Evolutionary conservation across 2,888 invertebrate species (phyloP).

Genomic region (Apomyelois bistriatella): DNA sequence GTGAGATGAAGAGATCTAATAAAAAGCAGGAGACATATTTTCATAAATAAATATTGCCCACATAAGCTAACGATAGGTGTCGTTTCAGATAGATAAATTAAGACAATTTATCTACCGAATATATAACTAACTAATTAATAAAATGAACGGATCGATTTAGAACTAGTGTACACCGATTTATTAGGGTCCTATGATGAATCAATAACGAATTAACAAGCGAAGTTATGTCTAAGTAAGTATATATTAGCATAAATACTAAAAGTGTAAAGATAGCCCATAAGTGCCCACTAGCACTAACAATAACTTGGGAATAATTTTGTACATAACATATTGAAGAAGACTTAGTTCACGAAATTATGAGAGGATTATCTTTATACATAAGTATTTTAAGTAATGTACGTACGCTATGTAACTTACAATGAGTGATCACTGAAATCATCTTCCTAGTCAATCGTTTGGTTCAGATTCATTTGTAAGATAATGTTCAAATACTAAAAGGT

Average conservation of each 20-base stretch:
- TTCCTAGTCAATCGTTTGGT: not conserved
- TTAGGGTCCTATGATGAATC: slow-evolving; percentile 27
- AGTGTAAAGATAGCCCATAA: slow-evolving; percentile 27
- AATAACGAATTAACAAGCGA: slow-evolving; percentile 22
- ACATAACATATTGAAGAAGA: slow-evolving; percentile 29
- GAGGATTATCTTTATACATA: slow-evolving; percentile 20
- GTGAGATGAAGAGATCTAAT: slow-evolving; percentile 22
- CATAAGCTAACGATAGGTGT: slow-evolving; percentile 45
- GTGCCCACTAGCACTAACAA: slow-evolving; percentile 35
- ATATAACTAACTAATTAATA: slow-evolving; percentile 19
- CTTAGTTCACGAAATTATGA: slow-evolving; percentile 19
- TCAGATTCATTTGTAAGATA: not conserved
- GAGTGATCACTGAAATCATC: not conserved
- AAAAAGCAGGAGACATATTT: slow-evolving; percentile 75
- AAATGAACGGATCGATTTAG: slow-evolving; percentile 22
- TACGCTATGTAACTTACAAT: slow-evolving; percentile 16
- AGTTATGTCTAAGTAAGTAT: slow-evolving; percentile 23
- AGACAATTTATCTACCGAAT: slow-evolving; percentile 29
- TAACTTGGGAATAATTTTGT: slow-evolving; percentile 33
- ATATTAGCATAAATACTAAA: slow-evolving; percentile 28
- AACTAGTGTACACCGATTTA: slow-evolving; percentile 24
- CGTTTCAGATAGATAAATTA: slow-evolving; percentile 24
- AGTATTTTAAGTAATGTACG: slow-evolving; percentile 15
- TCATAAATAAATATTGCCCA: slow-evolving; percentile 72
- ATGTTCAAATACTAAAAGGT: slow-evolving; percentile 2